phyloP scores from a whole-genome alignment of 1,140 invertebrate species.

The Drosophila leontia region DNA sequence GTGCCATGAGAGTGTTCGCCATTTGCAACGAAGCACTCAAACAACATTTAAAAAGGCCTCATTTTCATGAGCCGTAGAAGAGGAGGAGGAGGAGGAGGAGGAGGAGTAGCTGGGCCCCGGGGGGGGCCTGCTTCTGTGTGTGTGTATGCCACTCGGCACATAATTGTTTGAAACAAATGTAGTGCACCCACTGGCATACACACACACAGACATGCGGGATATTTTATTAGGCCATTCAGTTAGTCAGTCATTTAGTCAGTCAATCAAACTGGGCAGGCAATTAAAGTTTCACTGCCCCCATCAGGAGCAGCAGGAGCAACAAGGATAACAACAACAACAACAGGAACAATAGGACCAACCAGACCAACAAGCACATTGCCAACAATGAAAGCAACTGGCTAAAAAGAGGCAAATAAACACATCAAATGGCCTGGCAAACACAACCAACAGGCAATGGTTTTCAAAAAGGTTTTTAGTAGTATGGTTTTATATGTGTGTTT shows the following conservation, averaged over 20 bases:
- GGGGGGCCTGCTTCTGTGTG: conserved; percentile 1
- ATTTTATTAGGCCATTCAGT: conserved; percentile 81
- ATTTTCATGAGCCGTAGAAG: conserved; percentile 66
- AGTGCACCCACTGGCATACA: conserved; percentile 47
- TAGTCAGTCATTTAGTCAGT: conserved; percentile 80
- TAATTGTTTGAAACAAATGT: conserved; percentile 80
- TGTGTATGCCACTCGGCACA: conserved; percentile 66
- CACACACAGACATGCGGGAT: conserved; percentile 43
- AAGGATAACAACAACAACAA: conserved; percentile 9
- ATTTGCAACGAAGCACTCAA: conserved; percentile 78
- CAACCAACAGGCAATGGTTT: conserved; percentile 5
- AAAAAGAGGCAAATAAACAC: conserved; percentile 37
- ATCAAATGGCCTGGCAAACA: conserved; percentile 45
- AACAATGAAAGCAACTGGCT: conserved; percentile 5
- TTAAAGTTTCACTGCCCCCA: conserved; percentile 77
- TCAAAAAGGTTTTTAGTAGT: not conserved
- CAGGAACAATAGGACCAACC: conserved; percentile 8
- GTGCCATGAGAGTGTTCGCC: conserved; percentile 33
- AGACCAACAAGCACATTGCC: conserved; percentile 7
- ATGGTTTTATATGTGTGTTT: not conserved
- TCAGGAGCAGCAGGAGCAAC: conserved; percentile 40
- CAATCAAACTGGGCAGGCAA: conserved; percentile 74
- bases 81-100: not conserved
- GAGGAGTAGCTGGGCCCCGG: not conserved
- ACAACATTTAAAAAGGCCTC: conserved; percentile 82